A percentile compares a stretch with the other conserved stretches of the same genome.
Conservation (phyloP, 2,888 invertebrate genomes). For the Pristionchus exspectatus region DNA sequence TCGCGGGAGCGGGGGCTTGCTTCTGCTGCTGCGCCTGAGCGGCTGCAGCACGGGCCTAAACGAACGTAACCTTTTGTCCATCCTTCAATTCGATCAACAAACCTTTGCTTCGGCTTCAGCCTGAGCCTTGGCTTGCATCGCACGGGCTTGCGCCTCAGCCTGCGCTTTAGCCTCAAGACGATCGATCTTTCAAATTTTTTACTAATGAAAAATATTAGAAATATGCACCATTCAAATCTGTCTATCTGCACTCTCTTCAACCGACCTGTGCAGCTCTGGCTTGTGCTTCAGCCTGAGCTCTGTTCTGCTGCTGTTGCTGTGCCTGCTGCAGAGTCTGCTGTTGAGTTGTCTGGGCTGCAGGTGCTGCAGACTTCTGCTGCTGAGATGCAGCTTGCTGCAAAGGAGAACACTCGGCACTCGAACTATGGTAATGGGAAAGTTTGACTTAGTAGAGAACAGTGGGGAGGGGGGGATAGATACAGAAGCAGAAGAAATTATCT, state of each 20-base stretch:
- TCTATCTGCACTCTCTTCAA: too few relatives aligned
- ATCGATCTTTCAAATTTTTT: background rate
- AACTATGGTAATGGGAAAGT: background rate
- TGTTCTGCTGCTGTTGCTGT: constrained; percentile 48
- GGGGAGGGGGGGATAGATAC: background rate
- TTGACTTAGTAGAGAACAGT: background rate
- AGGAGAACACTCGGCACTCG: background rate
- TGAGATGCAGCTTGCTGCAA: constrained; percentile 40
- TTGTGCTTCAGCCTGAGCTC: constrained; percentile 55
- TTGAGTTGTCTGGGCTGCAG: background rate
- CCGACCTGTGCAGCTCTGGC: constrained; percentile 51
- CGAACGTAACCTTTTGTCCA: background rate
- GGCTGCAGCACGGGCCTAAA: constrained; percentile 35
- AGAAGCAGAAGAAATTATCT: background rate
- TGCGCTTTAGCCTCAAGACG: constrained; percentile 32
- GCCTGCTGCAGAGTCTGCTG: constrained; percentile 44
- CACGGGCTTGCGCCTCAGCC: constrained; percentile 45
- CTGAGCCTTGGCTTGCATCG: constrained; percentile 49
- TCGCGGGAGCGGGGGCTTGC: background rate
- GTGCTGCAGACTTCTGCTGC: constrained; percentile 41
- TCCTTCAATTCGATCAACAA: background rate
- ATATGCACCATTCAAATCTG: too few relatives aligned
- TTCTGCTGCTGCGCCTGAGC: constrained; percentile 13
- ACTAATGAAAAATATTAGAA: too few relatives aligned
- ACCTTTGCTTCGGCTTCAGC: constrained; percentile 49